These are phyloP conservation scores for Mesaphorura yosii DNA, from an alignment of 1,140 invertebrate species.

Conservation along the genomic window DNA sequence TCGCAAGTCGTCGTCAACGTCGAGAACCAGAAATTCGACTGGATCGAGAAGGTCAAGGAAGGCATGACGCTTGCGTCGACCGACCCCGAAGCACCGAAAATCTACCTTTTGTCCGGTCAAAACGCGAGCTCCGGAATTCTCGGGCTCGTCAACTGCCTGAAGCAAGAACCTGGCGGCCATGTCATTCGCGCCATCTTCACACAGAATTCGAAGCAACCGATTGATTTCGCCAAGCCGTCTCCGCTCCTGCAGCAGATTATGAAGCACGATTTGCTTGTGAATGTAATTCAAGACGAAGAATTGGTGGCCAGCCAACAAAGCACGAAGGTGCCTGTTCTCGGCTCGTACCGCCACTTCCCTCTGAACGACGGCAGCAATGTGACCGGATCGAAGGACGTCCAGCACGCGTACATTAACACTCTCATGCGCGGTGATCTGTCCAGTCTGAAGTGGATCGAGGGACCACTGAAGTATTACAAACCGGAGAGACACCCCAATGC, in stretches of 20 bases:
- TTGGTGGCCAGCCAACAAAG: too few species aligned
- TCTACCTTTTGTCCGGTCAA: slow-evolving; percentile 58
- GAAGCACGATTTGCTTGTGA: slow-evolving; percentile 29
- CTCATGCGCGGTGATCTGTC: slow-evolving; percentile 79
- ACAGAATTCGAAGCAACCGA: slow-evolving; percentile 13
- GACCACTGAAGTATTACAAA: slow-evolving; percentile 37
- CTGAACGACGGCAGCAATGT: slow-evolving; percentile 23
- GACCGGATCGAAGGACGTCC: slow-evolving; percentile 40
- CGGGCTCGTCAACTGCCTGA: slow-evolving; percentile 79
- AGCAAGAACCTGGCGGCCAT: slow-evolving; percentile 65
- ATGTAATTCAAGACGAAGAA: slow-evolving; percentile 19
- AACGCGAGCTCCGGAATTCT: slow-evolving; percentile 62
- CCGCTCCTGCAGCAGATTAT: slow-evolving; percentile 33
- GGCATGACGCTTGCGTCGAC: slow-evolving; percentile 48
- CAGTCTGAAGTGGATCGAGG: slow-evolving; percentile 86
- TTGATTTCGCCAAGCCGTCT: slow-evolving; percentile 10
- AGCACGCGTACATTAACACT: slow-evolving; percentile 88
- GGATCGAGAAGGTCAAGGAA: slow-evolving; percentile 69
- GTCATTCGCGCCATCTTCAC: slow-evolving; percentile 46
- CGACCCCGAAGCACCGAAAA: slow-evolving; percentile 39
- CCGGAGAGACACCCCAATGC: slow-evolving; percentile 36
- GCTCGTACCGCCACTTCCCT: slow-evolving; percentile 23
- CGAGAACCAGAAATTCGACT: too few species aligned
- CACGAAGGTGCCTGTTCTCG: slow-evolving; percentile 20
- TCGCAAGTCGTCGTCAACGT: too few species aligned